These are phyloP conservation scores for Pelvicachromis taeniatus DNA, from an alignment of 2,113 vertebrate species.

Conservation along the genomic window DNA sequence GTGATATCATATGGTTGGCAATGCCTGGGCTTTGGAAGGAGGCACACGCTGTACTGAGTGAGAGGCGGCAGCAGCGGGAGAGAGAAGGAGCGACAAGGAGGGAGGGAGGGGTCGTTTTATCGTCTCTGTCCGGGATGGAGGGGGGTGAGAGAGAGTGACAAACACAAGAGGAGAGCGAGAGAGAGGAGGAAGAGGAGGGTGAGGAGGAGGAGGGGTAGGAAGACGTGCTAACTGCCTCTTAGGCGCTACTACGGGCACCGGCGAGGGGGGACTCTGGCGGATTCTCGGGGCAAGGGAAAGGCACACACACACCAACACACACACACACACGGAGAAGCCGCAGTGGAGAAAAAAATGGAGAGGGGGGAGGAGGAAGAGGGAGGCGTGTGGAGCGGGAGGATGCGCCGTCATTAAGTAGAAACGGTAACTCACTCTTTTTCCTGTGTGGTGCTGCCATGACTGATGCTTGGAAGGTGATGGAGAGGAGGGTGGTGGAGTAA, in stretches of 20 bases:
- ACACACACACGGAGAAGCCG: conserved; percentile 21
- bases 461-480: conserved; percentile 15
- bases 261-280: conserved; percentile 46
- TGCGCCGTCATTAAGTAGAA: conserved; percentile 62
- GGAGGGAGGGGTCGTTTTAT: conserved; percentile 4
- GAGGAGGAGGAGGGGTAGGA: conserved; percentile 38
- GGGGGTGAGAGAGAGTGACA: conserved; percentile 16
- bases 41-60: conserved; percentile 42
- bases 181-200: background rate
- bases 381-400: conserved; percentile 57
- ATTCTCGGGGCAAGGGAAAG: conserved; percentile 53
- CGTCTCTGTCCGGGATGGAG: background rate
- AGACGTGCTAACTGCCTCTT: conserved; percentile 42
- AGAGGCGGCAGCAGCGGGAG: conserved; percentile 22
- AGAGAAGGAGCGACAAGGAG: conserved; percentile 3
- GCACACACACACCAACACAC: background rate
- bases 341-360: conserved; percentile 56
- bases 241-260: conserved; percentile 57
- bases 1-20: conserved; percentile 73
- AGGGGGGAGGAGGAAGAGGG: conserved; percentile 60
- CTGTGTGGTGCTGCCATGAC: conserved; percentile 1
- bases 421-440: conserved; percentile 56
- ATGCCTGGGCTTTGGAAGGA: conserved; percentile 28
- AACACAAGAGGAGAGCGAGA: background rate
- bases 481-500: background rate